These are phyloP conservation scores for Cyanistes caeruleus DNA, from an alignment of 2,113 vertebrate species.

Conservation along the genomic window DNA sequence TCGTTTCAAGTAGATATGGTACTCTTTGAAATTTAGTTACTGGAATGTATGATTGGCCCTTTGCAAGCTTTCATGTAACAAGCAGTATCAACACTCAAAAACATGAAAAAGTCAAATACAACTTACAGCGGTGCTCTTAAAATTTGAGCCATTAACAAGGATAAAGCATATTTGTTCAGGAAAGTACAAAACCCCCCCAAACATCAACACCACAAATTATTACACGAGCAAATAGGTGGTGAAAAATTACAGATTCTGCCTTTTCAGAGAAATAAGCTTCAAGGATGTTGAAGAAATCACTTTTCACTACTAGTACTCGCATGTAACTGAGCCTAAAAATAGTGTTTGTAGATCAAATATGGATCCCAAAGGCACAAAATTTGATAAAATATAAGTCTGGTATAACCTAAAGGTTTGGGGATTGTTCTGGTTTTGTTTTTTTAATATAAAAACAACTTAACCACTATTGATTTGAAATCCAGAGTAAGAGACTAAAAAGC, in stretches of 20 bases:
- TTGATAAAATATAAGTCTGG: background rate
- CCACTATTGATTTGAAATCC: background rate
- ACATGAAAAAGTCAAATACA: fast-evolving
- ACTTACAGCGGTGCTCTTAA: background rate
- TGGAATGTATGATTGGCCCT: background rate
- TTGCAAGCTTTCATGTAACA: background rate
- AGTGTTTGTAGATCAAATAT: background rate
- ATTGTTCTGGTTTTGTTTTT: background rate
- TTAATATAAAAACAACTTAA: background rate
- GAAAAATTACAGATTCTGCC: background rate
- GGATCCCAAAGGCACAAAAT: background rate
- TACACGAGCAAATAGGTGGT: fast-evolving
- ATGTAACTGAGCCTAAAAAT: background rate
- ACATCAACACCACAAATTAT: background rate
- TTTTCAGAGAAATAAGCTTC: background rate
- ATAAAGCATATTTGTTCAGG: background rate
- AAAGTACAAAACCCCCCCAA: background rate
- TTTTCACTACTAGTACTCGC: background rate
- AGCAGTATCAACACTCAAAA: background rate
- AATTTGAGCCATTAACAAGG: background rate
- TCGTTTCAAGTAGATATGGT: fast-evolving
- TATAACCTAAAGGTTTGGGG: background rate
- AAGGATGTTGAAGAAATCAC: background rate
- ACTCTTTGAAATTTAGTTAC: background rate
- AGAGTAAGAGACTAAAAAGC: background rate